Evolutionary conservation across 92 coral and sea anemone species (phyloP), one percentile per base, ranked within the genome.

Genomic region (Pocillopora grandis): DNA sequence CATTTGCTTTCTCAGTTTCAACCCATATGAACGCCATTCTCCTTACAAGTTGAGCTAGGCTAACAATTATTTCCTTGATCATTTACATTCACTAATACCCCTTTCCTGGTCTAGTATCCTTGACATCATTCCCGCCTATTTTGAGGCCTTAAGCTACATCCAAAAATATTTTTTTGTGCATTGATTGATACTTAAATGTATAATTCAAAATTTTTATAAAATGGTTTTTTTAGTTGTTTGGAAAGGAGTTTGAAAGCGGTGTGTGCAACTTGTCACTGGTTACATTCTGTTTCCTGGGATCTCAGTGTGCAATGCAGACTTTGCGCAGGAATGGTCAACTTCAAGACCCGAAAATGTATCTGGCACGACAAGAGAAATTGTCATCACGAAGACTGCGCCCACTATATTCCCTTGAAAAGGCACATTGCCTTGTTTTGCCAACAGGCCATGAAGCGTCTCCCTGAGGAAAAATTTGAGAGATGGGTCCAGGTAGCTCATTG

Each of bases 311-410:
- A 68, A 12, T 83, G 87, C 57, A 18, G 56, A 52, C 33, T 74
- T 72, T 83, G 87, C 16, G 14, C 63, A 23, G 80, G 65, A 49
- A 76, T 49, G 56, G 33, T 27, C 36, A 66, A 72, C 62, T 62
- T 71, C 49, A 63, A 12, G 5, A 21, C 79, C 36, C 71, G 67
- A 10, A 35, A 56, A 33, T 83, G 87, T 63, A 52, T 42, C 55
- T 49, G 79, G 87, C 87, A 75, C 76, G 74, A 21, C 87, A 33
- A n/a, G 15, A 10, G 20, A 35, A 36, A 80, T 52, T 83, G 80
- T 55, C 7, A 12, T 12, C 80, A 74, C 31, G 87, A 75, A 18
- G 87, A 75, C 71, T 83, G 81, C 66, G 87, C 87, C 2, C 81
- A 83, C 81, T 83, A 63, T 21, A 63, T 83, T 37, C 80, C 81